These are phyloP conservation scores for Cryptocephalus primarius DNA, from an alignment of 2,888 invertebrate genomes.

Conservation along the genomic window DNA sequence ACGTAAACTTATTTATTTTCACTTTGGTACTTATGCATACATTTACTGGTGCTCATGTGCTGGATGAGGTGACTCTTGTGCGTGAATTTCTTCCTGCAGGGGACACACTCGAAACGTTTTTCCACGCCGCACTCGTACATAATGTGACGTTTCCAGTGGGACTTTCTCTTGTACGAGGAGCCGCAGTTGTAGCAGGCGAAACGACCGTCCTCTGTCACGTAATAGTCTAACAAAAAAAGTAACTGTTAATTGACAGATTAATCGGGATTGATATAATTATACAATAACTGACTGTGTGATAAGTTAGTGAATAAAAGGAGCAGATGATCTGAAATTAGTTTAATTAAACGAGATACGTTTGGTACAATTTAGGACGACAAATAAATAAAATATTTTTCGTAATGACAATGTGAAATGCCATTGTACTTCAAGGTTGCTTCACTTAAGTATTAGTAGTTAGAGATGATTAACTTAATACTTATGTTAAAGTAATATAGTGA, in stretches of 20 bases:
- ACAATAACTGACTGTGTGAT: too few species aligned
- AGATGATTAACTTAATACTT: neutral
- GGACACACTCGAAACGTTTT: slow-evolving; percentile 41
- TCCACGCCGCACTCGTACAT: slow-evolving; percentile 47
- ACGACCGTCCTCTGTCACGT: slow-evolving; percentile 1
- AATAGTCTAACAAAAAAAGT: neutral
- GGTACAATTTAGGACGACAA: too few species aligned
- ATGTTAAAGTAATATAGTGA: neutral
- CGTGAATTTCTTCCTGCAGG: neutral
- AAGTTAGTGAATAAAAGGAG: too few species aligned
- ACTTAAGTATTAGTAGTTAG: neutral
- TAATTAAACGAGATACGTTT: too few species aligned
- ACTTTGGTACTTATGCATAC: neutral
- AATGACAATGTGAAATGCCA: too few species aligned
- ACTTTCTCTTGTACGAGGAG: slow-evolving; percentile 1
- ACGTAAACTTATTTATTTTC: neutral
- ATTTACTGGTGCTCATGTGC: slow-evolving; percentile 1
- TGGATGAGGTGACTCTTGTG: neutral
- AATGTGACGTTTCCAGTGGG: slow-evolving; percentile 33
- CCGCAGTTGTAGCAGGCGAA: slow-evolving; percentile 2
- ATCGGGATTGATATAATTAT: too few species aligned
- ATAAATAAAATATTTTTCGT: too few species aligned
- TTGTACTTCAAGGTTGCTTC: too few species aligned
- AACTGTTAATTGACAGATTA: neutral
- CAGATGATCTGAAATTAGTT: too few species aligned